Evolutionary conservation across 37 sponge, comb jelly and placozoan genomes (phyloP), one percentile per base, ranked within the genome.

Genomic region (Oopsacas minuta): DNA sequence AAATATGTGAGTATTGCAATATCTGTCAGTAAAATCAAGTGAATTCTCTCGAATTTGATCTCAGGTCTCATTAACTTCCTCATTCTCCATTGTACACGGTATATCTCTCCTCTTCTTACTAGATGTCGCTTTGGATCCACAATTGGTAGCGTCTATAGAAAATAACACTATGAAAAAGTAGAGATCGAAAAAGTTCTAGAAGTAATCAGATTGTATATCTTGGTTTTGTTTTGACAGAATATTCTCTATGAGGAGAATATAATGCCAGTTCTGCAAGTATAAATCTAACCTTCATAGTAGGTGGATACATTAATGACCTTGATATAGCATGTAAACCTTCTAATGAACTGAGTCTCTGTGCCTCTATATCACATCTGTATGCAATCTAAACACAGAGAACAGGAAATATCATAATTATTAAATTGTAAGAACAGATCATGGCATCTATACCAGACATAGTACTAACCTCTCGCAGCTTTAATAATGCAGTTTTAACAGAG

Each of bases 381-480:
- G 75, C 75, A n/a, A 61, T 10, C 75, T 61, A 12, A 46, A 17
- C 51, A 12, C 12, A 46, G n/a, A n/a, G n/a, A n/a, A n/a, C n/a
- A n/a, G n/a, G n/a, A n/a, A n/a, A n/a, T 61, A 12, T 25, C 22
- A 61, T 12, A 61, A 61, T 32, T 61, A n/a, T 61, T 20, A 42
- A 17, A 42, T 42, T 17, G 12, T 8, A 42, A 42, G 49, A 17
- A 42, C 49, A 42, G 49, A 42, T 17, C 15, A 42, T 42, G 49
- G 49, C 49, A 17, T 42, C 8, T 42, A 42, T 42, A 42, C 49
- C 49, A 42, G 15, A 17, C 49, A 42, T 8, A 17, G 49, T 42
- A 42, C 84, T 52, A 35, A 91, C 94, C 83, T 86, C 88, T 53
- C 90, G 94, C 0, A 94, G 86, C 5, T 85, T 88, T 51, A 87